These are phyloP conservation scores for Plectropomus leopardus DNA, from an alignment of 2,113 vertebrate genomes.

Conservation along the genomic window DNA sequence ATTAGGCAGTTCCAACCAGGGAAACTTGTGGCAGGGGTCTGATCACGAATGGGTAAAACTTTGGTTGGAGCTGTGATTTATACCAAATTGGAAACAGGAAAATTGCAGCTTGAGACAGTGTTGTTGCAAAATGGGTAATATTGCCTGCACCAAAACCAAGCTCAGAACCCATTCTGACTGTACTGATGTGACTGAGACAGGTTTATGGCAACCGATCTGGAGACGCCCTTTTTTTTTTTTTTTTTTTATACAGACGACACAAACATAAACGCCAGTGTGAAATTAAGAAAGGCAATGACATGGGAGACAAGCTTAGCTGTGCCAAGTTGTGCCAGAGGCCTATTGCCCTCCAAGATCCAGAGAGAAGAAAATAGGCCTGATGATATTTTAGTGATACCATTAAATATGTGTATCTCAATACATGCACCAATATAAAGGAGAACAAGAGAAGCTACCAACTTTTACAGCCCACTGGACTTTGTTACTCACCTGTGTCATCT, in stretches of 20 bases:
- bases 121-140: background rate
- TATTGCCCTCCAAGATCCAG: background rate
- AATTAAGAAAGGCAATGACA: background rate
- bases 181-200: background rate
- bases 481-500: conserved; percentile 87
- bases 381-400: background rate
- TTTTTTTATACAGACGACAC: too few species aligned
- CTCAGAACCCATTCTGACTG: background rate
- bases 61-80: background rate
- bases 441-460: background rate
- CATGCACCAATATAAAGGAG: background rate
- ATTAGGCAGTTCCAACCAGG: background rate
- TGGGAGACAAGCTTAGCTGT: background rate
- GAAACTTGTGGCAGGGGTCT: background rate
- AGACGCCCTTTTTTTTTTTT: background rate
- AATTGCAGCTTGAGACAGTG: background rate
- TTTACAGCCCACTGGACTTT: background rate
- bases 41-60: background rate
- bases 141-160: background rate
- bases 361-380: background rate
- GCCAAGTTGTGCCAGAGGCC: background rate
- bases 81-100: background rate
- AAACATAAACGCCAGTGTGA: conserved; percentile 22
- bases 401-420: background rate
- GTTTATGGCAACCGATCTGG: background rate